Evolutionary conservation across 2,797 vertebrate species (phyloP), one percentile per base, ranked within the genome.

Genomic region (Gouania willdenowi): DNA sequence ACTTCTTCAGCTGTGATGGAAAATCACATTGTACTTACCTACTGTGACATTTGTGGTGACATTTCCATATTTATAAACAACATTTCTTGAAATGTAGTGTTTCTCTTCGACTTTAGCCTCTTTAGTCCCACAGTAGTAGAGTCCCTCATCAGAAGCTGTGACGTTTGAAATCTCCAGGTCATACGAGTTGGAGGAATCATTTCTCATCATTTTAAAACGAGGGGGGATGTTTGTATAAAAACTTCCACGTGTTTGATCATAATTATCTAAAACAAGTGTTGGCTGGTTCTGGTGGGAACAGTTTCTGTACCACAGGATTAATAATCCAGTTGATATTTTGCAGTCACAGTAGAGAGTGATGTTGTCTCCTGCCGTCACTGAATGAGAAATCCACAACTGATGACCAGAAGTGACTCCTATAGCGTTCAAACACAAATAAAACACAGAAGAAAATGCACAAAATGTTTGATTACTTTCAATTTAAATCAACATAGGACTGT

Each of bases 261-360:
- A n/a, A n/a, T 32, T 4, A n/a, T 5, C 5, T 5, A 75, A 15
- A 25, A 33, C 12, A 15, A 77, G 42, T 37, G 62, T 0, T n/a
- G 71, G 57, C 12, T 62, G 64, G 13, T 62, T 51, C 4, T 53
- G 16, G 40, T 79, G 61, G 28, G 66, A 74, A 10, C 63, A 75
- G 21, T 74, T 60, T 15, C 61, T 75, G 46, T 9, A 74, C 76
- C 79, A 79, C 20, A 59, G 11, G 6, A 47, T 64, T 3, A 1
- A 8, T 3, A 15, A 14, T 43, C 48, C 62, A 24, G 0, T 0
- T n/a, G 35, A 33, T 3, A 0, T 0, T 38, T 33, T 28, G 19
- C 59, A 67, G 50, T 82, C 70, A 44, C 70, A 75, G 38, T 53
- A 17, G 8, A 79, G 30, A 31, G 61, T 82, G 45, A 73, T 24